These are phyloP conservation scores for Odontamblyopus rebecca DNA, from an alignment of 2,797 vertebrate species.

Conservation along the genomic window DNA sequence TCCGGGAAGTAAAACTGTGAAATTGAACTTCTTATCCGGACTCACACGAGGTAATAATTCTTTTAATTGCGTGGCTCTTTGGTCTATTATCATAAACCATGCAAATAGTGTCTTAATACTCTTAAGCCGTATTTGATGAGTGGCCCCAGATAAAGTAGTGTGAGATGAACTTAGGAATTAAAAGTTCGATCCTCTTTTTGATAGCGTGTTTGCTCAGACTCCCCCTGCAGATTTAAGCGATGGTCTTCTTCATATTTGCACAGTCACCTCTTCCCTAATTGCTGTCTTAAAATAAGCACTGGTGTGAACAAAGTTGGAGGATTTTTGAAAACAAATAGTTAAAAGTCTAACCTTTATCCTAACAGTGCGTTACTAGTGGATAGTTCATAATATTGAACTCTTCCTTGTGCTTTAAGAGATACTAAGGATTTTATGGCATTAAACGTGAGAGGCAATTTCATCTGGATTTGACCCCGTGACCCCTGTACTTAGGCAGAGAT, in stretches of 20 bases:
- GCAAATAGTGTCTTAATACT: constrained; percentile 44
- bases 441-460: constrained; percentile 77
- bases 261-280: constrained; percentile 7
- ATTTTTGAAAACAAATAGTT: constrained; percentile 34
- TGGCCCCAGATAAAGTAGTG: constrained; percentile 39
- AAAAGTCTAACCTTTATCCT: constrained; percentile 37
- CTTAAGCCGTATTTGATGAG: constrained; percentile 48
- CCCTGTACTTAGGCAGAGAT: constrained; percentile 64
- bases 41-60: constrained; percentile 31
- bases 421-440: constrained; percentile 68
- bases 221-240: constrained; percentile 26
- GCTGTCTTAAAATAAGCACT: constrained; percentile 20
- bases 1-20: constrained; percentile 12
- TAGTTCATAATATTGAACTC: constrained; percentile 47
- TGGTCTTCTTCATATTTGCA: constrained; percentile 22
- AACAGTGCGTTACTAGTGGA: constrained; percentile 26
- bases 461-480: constrained; percentile 71
- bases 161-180: constrained; percentile 49
- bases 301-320: not conserved
- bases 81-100: constrained; percentile 32
- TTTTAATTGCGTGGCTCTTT: constrained; percentile 33
- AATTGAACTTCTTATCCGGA: constrained; percentile 37
- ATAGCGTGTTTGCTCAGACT: constrained; percentile 32
- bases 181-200: constrained; percentile 45
- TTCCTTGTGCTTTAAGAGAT: constrained; percentile 64